Percentiles rank a stretch among this genome's conserved stretches.
Conservation (phyloP, 1,140 invertebrate species). For the Cherax destructor region DNA sequence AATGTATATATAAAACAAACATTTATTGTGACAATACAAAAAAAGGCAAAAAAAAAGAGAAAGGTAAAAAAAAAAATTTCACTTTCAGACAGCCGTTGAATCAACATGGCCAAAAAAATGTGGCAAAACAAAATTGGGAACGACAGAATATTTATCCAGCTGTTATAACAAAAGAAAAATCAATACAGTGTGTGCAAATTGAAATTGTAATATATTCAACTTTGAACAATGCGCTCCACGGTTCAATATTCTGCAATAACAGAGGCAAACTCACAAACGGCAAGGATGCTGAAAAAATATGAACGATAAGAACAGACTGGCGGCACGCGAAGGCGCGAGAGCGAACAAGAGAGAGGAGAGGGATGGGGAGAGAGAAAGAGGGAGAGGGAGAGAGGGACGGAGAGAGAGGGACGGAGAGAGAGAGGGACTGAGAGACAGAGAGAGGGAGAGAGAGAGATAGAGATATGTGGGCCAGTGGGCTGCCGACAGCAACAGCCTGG, state of each 20-base stretch:
- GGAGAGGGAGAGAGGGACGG: background rate
- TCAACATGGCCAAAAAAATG: background rate
- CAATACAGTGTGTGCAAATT: background rate
- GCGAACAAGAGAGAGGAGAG: background rate
- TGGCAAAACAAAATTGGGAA: background rate
- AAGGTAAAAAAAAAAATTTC: background rate
- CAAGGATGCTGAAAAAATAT: background rate
- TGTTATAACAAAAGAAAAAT: background rate
- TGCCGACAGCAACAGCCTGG: too few relatives aligned
- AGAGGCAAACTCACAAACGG: background rate
- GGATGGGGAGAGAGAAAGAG: background rate
- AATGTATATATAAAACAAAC: background rate
- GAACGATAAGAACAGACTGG: background rate
- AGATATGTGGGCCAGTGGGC: too few relatives aligned
- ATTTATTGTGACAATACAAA: background rate
- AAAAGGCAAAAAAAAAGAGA: background rate
- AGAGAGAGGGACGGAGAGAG: too few relatives aligned
- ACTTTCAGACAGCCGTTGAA: background rate
- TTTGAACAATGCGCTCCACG: background rate
- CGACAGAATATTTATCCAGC: background rate
- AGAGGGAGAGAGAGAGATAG: too few relatives aligned
- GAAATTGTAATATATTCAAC: background rate
- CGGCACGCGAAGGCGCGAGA: background rate
- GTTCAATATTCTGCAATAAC: constrained; percentile 6
- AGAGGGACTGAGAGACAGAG: too few relatives aligned